Evolutionary conservation across 2,797 vertebrate genomes (phyloP).

Genomic region (Meriones psammophilus): DNA sequence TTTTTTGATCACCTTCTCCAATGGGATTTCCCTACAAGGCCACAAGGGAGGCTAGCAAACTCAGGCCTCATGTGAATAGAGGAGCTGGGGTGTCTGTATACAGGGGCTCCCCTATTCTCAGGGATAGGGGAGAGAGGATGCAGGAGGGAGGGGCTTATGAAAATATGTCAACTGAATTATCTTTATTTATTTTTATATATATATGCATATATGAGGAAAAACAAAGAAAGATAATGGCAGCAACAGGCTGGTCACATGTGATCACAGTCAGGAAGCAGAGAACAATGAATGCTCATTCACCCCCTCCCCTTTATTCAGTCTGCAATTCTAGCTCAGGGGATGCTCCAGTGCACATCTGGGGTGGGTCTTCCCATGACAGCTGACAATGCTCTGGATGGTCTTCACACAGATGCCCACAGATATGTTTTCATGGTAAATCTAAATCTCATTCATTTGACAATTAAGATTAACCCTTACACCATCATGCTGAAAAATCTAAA

Average conservation of each 20-base stretch:
- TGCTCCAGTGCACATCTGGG: neutral
- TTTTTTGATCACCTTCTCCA: no score
- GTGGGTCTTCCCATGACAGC: neutral
- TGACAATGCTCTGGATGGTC: neutral
- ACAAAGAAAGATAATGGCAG: no score
- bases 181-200: no score
- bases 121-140: no score
- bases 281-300: neutral
- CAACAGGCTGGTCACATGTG: neutral
- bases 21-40: no score
- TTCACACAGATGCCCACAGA: neutral
- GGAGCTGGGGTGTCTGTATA: no score
- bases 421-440: neutral
- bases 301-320: neutral
- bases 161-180: no score
- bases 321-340: neutral
- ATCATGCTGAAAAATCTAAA: slow-evolving; percentile 23
- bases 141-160: no score
- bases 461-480: neutral
- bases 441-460: neutral
- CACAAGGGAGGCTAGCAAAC: no score
- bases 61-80: no score
- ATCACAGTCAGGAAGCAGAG: neutral
- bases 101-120: no score
- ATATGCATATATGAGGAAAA: no score